These are phyloP conservation scores for Morelia viridis DNA, from an alignment of 2,797 vertebrate species.

Conservation along the genomic window DNA sequence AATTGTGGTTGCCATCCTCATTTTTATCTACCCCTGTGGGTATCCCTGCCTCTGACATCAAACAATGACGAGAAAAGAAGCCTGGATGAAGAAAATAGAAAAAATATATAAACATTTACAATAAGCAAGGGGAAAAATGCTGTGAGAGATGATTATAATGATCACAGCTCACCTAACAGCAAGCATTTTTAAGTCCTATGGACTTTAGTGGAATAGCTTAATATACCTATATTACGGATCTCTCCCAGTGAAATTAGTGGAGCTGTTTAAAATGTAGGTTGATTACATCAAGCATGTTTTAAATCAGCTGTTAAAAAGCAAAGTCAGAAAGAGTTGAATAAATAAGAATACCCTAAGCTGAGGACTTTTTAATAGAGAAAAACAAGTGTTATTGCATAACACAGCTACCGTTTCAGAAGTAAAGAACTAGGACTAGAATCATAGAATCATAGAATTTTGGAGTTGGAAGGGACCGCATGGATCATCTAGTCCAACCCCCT, in stretches of 20 bases:
- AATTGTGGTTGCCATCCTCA: neutral
- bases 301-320: neutral
- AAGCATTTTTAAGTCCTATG: neutral
- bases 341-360: neutral
- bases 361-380: neutral
- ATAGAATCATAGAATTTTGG: no score
- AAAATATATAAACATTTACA: neutral
- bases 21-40: neutral
- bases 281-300: neutral
- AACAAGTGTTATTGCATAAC: neutral
- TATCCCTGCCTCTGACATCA: neutral
- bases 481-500: no score
- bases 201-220: neutral
- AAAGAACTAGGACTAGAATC: neutral
- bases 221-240: neutral
- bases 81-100: neutral
- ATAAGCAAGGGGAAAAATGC: neutral
- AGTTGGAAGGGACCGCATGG: no score
- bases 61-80: neutral
- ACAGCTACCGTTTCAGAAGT: neutral
- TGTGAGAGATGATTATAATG: neutral
- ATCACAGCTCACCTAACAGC: neutral
- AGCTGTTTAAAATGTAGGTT: neutral
- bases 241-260: neutral
- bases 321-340: neutral